Evolutionary conservation across 1,140 invertebrate genomes (phyloP).

Genomic region (Bombus picipes): DNA sequence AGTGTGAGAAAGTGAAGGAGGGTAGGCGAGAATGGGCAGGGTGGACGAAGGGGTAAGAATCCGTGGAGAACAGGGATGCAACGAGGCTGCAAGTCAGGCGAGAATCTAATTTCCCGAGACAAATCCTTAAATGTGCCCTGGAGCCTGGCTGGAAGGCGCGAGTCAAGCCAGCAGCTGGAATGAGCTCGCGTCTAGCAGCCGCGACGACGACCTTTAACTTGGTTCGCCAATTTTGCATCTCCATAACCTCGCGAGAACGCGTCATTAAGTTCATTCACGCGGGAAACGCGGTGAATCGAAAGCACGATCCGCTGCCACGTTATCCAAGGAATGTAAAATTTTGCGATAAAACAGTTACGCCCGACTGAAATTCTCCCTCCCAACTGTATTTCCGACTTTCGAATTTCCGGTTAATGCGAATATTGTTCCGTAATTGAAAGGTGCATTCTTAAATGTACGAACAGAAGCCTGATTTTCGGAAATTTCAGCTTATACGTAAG

Average conservation of each 20-base stretch:
- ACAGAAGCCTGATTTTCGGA: too few species aligned
- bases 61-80: slow-evolving; percentile 63
- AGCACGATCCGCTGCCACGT: slow-evolving; percentile 18
- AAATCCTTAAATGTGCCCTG: slow-evolving; percentile 81
- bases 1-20: slow-evolving; percentile 62
- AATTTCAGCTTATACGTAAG: not conserved
- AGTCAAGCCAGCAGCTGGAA: slow-evolving; percentile 65
- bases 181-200: slow-evolving; percentile 70
- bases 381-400: not conserved
- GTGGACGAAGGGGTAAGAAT: slow-evolving; percentile 57
- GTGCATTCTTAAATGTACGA: not conserved
- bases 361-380: slow-evolving; percentile 20
- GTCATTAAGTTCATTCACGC: slow-evolving; percentile 69
- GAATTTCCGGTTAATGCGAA: not conserved
- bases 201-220: slow-evolving; percentile 67
- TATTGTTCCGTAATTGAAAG: not conserved
- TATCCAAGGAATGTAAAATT: slow-evolving; percentile 43
- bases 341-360: slow-evolving; percentile 51
- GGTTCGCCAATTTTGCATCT: slow-evolving; percentile 70
- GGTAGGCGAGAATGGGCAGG: slow-evolving; percentile 30
- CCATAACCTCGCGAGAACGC: slow-evolving; percentile 62
- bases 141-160: slow-evolving; percentile 72
- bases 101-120: slow-evolving; percentile 83
- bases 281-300: slow-evolving; percentile 64
- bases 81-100: slow-evolving; percentile 79